A percentile compares a stretch with the other conserved stretches of the same genome.
Evolutionary conservation across 2,113 vertebrate genomes (phyloP).

Genomic region (Ictidomys tridecemlineatus): DNA sequence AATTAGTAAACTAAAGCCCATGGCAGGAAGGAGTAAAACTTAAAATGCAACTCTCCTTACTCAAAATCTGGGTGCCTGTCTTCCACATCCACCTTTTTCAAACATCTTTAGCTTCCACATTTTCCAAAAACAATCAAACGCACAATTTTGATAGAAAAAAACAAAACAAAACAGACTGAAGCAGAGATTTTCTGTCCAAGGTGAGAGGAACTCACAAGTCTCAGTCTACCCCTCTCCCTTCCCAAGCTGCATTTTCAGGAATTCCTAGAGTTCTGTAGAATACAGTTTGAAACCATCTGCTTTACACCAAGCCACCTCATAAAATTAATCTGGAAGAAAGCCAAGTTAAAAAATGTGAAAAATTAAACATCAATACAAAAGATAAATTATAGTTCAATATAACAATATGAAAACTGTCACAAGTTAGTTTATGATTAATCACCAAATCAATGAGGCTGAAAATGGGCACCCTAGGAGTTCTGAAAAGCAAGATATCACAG

Average conservation of each 20-base stretch:
- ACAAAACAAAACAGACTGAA: background rate
- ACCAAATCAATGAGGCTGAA: slow-evolving; percentile 37
- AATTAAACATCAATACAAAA: slow-evolving; percentile 71
- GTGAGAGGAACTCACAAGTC: background rate
- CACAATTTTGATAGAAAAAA: background rate
- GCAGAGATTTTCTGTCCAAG: background rate
- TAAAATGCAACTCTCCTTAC: background rate
- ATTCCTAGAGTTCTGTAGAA: slow-evolving; percentile 20
- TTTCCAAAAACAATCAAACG: slow-evolving; percentile 42
- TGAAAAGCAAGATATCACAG: background rate
- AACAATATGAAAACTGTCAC: slow-evolving; percentile 54
- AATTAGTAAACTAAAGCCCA: background rate
- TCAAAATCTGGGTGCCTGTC: background rate
- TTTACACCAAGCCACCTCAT: slow-evolving; percentile 27
- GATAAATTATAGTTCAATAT: slow-evolving; percentile 49
- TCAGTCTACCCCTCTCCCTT: background rate
- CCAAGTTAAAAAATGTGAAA: slow-evolving; percentile 61
- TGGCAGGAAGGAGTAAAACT: background rate
- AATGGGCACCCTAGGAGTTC: background rate
- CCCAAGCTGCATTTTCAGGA: background rate
- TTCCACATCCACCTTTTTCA: background rate
- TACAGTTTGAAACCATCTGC: slow-evolving; percentile 31
- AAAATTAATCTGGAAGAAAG: slow-evolving; percentile 67
- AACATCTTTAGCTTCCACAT: background rate
- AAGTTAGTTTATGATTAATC: slow-evolving; percentile 47